Evolutionary conservation across 2,113 vertebrate genomes (phyloP), one percentile per base, ranked within the genome.

Genomic region (Vanacampus margaritifer): DNA sequence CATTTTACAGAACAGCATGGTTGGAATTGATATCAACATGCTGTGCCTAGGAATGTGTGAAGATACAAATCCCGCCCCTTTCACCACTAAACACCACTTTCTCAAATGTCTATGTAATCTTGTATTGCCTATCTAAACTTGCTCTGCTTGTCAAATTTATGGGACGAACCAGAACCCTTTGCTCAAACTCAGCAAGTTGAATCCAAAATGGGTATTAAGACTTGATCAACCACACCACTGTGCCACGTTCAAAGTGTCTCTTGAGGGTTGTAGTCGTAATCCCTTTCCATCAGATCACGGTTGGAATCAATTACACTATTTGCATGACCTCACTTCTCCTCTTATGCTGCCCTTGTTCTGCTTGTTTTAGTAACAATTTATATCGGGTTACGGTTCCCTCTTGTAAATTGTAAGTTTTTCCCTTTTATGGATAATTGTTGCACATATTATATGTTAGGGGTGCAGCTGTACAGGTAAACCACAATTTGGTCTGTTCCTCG

Each of bases 121-220:
- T n/a, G n/a, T n/a, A n/a, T n/a, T n/a, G n/a, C n/a, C n/a, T n/a
- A n/a, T n/a, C n/a, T n/a, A n/a, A n/a, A n/a, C n/a, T n/a, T n/a
- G n/a, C n/a, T 46, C 17, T 17, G 45, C 45, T 46, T 19, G 16
- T 43, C 70, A 43, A 65, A 32, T 61, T 50, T 69, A n/a, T 23
- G 65, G 43, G 54, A 68, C 60, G 62, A 69, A 53, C 58, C 37
- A 37, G 63, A 21, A 43, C 61, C 37, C 61, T 45, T 16, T 65
- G 58, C 41, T 39, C 16, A 7, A 57, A 28, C 8, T 74, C 39
- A 61, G 46, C 65, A 71, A 72, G 61, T 65, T 21, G 62, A 83
- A 62, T 79, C 75, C 74, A 82, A 77, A 87, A 75, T 73, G 82
- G 67, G 76, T 69, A 81, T 79, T 88, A 84, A 80, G 75, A 82